A percentile compares a stretch with the other conserved stretches of the same genome.
phyloP scores from a whole-genome alignment of 23 tunicate genomes.

The Corella eumyota region DNA sequence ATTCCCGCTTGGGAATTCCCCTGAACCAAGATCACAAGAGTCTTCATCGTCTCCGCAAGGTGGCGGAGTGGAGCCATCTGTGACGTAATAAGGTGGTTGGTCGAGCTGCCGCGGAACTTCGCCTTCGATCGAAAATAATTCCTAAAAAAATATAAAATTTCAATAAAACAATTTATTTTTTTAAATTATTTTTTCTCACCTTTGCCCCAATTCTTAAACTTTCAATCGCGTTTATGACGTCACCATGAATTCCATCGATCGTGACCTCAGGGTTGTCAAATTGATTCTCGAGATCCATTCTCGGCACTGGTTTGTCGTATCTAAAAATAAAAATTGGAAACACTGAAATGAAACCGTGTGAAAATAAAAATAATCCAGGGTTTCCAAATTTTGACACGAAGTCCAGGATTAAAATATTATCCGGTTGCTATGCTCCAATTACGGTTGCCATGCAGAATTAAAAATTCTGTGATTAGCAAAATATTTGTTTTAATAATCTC shows the following conservation, averaged over 20 bases:
- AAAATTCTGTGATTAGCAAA: too few relatives aligned
- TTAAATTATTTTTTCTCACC: conserved; percentile 15
- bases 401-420: too few relatives aligned
- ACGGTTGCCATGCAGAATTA: too few relatives aligned
- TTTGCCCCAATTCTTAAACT: conserved; percentile 13
- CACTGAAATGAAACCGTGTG: too few relatives aligned
- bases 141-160: background rate
- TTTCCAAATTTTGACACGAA: too few relatives aligned
- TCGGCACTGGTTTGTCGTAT: conserved; percentile 19
- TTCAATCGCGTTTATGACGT: conserved; percentile 11
- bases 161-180: background rate
- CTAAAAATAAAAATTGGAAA: too few relatives aligned
- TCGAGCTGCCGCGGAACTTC: conserved; percentile 7
- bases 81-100: conserved; percentile 9
- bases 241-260: conserved; percentile 15
- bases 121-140: background rate
- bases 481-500: too few relatives aligned
- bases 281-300: conserved; percentile 18
- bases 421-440: too few relatives aligned
- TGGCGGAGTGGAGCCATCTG: background rate
- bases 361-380: too few relatives aligned
- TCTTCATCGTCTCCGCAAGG: conserved; percentile 62
- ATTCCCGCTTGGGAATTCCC: too few relatives aligned
- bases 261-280: conserved; percentile 33
- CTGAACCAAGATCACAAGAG: conserved; percentile 25